Conservation (phyloP, 2,888 invertebrate genomes). For the Incurvaria masculella region DNA sequence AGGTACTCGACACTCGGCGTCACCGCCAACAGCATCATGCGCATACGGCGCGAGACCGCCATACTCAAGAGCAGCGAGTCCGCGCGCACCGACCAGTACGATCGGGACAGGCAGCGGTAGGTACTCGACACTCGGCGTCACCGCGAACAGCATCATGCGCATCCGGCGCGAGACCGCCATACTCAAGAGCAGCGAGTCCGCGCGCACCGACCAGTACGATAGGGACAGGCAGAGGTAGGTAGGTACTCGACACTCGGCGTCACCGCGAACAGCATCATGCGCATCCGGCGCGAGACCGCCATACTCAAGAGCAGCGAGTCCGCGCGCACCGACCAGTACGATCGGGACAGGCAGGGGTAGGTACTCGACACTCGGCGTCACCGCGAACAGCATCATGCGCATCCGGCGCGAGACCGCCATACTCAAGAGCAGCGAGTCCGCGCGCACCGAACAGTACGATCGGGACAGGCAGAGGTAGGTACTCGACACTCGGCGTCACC, state of each 20-base stretch:
- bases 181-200: slow-evolving; percentile 62
- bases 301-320: slow-evolving; percentile 65
- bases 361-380: slow-evolving; percentile 62
- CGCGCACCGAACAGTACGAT: slow-evolving; percentile 55
- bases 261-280: slow-evolving; percentile 64
- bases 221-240: slow-evolving; percentile 58
- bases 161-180: slow-evolving; percentile 67
- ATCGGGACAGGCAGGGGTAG: slow-evolving; percentile 59
- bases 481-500: slow-evolving; percentile 67
- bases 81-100: slow-evolving; percentile 55
- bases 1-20: slow-evolving; percentile 55
- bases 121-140: slow-evolving; percentile 62
- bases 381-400: slow-evolving; percentile 62
- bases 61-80: slow-evolving; percentile 65
- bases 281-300: slow-evolving; percentile 64
- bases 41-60: slow-evolving; percentile 64
- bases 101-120: slow-evolving; percentile 59
- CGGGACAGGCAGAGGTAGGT: slow-evolving; percentile 58
- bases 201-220: slow-evolving; percentile 55
- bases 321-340: slow-evolving; percentile 55
- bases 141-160: slow-evolving; percentile 62
- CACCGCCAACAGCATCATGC: slow-evolving; percentile 64
- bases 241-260: too few species aligned
- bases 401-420: slow-evolving; percentile 67
- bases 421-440: slow-evolving; percentile 62